These are phyloP conservation scores for Sogatella furcifera DNA, from an alignment of 1,140 invertebrate genomes.

Conservation along the genomic window DNA sequence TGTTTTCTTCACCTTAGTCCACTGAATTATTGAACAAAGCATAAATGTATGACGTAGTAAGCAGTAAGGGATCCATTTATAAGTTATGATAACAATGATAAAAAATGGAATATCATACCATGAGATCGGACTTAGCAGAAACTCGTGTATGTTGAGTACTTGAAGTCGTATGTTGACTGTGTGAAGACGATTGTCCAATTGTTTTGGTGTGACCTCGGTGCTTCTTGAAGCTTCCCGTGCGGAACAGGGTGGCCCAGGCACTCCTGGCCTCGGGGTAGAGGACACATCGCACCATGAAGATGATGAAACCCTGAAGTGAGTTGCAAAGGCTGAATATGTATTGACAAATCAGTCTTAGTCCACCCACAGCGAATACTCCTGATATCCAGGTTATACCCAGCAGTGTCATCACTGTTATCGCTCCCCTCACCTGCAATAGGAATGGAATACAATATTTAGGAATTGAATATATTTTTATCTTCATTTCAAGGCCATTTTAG, in stretches of 20 bases:
- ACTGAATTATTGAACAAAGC: too few relatives aligned
- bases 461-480: too few relatives aligned
- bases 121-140: too few relatives aligned
- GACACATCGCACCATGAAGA: conserved; percentile 40
- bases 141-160: too few relatives aligned
- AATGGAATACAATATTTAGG: not conserved
- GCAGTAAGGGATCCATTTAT: too few relatives aligned
- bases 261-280: conserved; percentile 38
- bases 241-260: conserved; percentile 35
- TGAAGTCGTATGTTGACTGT: too few relatives aligned
- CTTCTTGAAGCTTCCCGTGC: conserved; percentile 31
- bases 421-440: conserved; percentile 38
- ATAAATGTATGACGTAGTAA: too few relatives aligned
- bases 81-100: too few relatives aligned
- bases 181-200: not conserved
- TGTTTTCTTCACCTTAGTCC: too few relatives aligned
- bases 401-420: conserved; percentile 41
- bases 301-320: conserved; percentile 41
- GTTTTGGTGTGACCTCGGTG: conserved; percentile 1
- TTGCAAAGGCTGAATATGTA: conserved; percentile 42
- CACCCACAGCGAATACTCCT: conserved; percentile 38
- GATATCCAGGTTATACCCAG: conserved; percentile 43
- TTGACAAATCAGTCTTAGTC: conserved; percentile 35
- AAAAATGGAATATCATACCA: too few relatives aligned
- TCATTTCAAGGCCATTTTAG: too few relatives aligned